A percentile compares a stretch with the other conserved stretches of the same genome.
Conservation (phyloP, 1,140 invertebrate genomes). For the Diploscapter pachys region DNA sequence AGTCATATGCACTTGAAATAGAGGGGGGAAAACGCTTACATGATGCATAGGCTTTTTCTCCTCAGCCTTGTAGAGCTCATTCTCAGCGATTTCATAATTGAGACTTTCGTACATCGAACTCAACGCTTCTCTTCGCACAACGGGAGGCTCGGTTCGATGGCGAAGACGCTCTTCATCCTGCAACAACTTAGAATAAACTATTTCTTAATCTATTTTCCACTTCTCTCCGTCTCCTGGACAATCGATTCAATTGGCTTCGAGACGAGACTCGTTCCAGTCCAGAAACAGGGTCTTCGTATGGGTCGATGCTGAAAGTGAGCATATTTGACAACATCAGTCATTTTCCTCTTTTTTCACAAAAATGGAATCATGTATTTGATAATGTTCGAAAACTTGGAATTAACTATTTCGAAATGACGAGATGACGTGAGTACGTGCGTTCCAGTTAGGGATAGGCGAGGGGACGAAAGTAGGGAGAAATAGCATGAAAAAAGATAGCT, state of each 20-base stretch:
- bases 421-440: too few species aligned
- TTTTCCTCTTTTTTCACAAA: too few species aligned
- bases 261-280: conserved; percentile 55
- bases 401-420: too few species aligned
- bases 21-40: conserved; percentile 26
- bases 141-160: not conserved
- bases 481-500: too few species aligned
- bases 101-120: conserved; percentile 55
- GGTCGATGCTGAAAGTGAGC: conserved; percentile 49
- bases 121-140: conserved; percentile 15
- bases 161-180: conserved; percentile 23
- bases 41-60: conserved; percentile 52
- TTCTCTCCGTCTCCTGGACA: conserved; percentile 31
- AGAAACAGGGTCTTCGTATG: conserved; percentile 54
- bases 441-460: too few species aligned
- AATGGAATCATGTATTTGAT: too few species aligned
- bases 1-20: too few species aligned
- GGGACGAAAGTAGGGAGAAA: too few species aligned
- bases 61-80: conserved; percentile 54
- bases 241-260: conserved; percentile 35
- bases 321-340: too few species aligned
- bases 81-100: conserved; percentile 57
- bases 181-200: not conserved
- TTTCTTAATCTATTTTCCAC: not conserved
- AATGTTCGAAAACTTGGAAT: too few species aligned